These are phyloP conservation scores for Parotocinclus haroldoi DNA, from an alignment of 2,797 vertebrate species.

Conservation along the genomic window DNA sequence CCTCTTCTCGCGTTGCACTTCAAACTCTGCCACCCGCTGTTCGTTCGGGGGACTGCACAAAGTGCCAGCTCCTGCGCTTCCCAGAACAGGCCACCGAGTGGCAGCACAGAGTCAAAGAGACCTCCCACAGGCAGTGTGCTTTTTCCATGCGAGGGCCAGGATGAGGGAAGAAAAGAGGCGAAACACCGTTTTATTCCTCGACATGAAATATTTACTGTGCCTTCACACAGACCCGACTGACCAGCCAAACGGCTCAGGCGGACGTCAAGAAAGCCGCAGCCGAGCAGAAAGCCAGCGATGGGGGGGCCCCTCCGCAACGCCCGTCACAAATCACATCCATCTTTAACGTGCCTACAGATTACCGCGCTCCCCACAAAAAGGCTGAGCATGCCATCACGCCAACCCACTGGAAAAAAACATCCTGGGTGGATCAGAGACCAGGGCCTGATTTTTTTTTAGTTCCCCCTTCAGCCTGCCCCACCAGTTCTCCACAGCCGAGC, in stretches of 20 bases:
- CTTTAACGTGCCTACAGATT: slow-evolving; percentile 60
- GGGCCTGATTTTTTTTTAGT: slow-evolving; percentile 7
- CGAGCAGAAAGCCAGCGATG: slow-evolving; percentile 49
- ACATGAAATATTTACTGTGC: slow-evolving; percentile 74
- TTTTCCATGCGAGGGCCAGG: slow-evolving; percentile 51
- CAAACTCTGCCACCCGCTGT: slow-evolving; percentile 71
- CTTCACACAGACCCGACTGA: slow-evolving; percentile 64
- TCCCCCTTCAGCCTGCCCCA: slow-evolving; percentile 20
- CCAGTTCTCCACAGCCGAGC: slow-evolving; percentile 5
- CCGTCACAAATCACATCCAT: slow-evolving; percentile 57
- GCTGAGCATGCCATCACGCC: slow-evolving; percentile 34
- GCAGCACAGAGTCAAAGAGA: slow-evolving; percentile 79
- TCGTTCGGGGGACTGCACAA: slow-evolving; percentile 52
- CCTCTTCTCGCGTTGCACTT: slow-evolving; percentile 23
- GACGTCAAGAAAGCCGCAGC: slow-evolving; percentile 57
- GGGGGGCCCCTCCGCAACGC: slow-evolving; percentile 42
- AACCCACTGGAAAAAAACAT: slow-evolving; percentile 1
- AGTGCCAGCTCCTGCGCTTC: slow-evolving; percentile 42
- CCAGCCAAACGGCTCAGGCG: slow-evolving; percentile 60
- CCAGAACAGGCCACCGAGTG: slow-evolving; percentile 67
- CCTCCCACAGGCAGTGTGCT: slow-evolving; percentile 45
- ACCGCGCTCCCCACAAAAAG: slow-evolving; percentile 48
- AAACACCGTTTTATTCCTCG: slow-evolving; percentile 70
- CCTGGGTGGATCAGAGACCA: slow-evolving; percentile 41
- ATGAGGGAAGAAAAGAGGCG: slow-evolving; percentile 63